Evolutionary conservation across 2,113 vertebrate species (phyloP).

Genomic region (Leptobrachium leishanense): DNA sequence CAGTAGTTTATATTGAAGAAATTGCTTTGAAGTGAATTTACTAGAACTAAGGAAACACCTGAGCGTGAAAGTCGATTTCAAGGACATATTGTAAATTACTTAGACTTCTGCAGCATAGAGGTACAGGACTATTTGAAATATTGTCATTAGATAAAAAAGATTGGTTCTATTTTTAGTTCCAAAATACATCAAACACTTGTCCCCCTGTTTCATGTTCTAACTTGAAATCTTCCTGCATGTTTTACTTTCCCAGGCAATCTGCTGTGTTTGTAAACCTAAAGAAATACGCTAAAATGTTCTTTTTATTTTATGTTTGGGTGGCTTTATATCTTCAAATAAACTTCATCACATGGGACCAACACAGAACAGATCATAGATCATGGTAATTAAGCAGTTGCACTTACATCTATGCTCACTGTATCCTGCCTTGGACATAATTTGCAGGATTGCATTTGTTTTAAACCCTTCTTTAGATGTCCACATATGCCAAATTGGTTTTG

Average conservation of each 20-base stretch:
- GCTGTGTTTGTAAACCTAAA: not conserved
- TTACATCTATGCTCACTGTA: no score
- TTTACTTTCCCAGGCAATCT: slow-evolving; percentile 4
- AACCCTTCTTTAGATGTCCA: no score
- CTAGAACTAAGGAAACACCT: slow-evolving; percentile 40
- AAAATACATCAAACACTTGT: slow-evolving; percentile 35
- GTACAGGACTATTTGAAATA: slow-evolving; percentile 22
- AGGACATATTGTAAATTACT: slow-evolving; percentile 31
- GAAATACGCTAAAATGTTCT: not conserved
- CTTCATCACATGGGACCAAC: no score
- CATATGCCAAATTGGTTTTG: no score
- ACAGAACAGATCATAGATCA: no score
- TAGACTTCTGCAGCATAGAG: slow-evolving; percentile 37
- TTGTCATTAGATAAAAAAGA: slow-evolving; percentile 33
- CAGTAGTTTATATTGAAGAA: slow-evolving; percentile 43
- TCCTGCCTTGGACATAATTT: no score
- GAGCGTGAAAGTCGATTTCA: slow-evolving; percentile 23
- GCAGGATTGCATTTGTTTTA: no score
- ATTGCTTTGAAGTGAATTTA: slow-evolving; percentile 43
- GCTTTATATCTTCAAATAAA: not conserved
- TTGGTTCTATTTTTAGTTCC: slow-evolving; percentile 41
- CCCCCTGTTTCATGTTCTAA: slow-evolving; percentile 29
- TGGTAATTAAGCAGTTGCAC: no score
- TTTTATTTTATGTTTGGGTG: not conserved
- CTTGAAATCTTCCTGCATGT: slow-evolving; percentile 29